phyloP scores from a whole-genome alignment of 2,888 invertebrate genomes.

The Hylaea fasciaria region DNA sequence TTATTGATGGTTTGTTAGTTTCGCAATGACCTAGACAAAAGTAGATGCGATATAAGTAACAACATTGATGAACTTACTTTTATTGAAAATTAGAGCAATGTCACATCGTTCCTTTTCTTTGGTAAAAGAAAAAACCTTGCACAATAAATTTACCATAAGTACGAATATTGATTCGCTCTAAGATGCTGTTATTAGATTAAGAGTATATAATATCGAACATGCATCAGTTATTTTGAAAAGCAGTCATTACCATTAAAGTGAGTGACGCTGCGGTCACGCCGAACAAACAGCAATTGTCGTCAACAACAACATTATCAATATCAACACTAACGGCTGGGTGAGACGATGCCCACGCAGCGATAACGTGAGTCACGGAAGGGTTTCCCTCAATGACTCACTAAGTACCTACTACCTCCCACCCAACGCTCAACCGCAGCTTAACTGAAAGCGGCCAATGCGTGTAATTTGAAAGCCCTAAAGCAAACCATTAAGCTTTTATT shows the following conservation, averaged over 20 bases:
- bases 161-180: not conserved
- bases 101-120: too few relatives aligned
- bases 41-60: constrained; percentile 12
- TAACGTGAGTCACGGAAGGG: constrained; percentile 82
- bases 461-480: constrained; percentile 39
- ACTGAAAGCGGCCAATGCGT: constrained; percentile 40
- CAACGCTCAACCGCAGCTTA: constrained; percentile 45
- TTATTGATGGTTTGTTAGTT: constrained; percentile 24
- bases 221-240: constrained; percentile 4
- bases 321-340: constrained; percentile 65
- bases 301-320: constrained; percentile 63
- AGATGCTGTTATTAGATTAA: not conserved
- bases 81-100: too few relatives aligned
- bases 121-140: too few relatives aligned
- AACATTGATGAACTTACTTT: not conserved
- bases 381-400: constrained; percentile 79
- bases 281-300: constrained; percentile 41
- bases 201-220: not conserved
- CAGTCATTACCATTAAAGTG: constrained; percentile 9
- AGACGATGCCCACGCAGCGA: constrained; percentile 65
- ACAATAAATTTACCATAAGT: too few relatives aligned
- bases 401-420: constrained; percentile 43
- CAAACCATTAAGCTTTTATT: constrained; percentile 32
- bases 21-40: constrained; percentile 16
- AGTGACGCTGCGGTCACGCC: constrained; percentile 29